These are phyloP conservation scores for Lamellibrachia columna DNA, from an alignment of 2,888 invertebrate species.

Conservation along the genomic window DNA sequence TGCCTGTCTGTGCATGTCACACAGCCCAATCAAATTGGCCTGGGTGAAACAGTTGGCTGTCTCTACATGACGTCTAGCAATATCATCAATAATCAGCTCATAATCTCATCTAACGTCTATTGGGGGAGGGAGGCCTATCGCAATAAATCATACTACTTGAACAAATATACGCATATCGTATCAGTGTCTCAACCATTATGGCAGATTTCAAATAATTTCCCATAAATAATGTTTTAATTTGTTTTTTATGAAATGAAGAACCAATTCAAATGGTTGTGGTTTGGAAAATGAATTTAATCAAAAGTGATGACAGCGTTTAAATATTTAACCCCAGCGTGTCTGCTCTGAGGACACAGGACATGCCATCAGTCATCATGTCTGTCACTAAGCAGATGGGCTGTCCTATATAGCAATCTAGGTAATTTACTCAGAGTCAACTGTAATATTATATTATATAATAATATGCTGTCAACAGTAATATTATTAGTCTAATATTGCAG, in stretches of 20 bases:
- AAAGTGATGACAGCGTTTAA: background rate
- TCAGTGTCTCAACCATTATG: background rate
- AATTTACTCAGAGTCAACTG: background rate
- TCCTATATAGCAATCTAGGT: background rate
- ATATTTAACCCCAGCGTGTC: background rate
- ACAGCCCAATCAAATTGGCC: background rate
- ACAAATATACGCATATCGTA: background rate
- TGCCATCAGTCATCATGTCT: background rate
- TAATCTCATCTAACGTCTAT: background rate
- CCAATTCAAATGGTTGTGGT: background rate
- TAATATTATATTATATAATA: no score
- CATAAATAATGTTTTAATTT: no score
- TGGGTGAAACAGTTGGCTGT: background rate
- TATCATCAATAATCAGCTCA: background rate
- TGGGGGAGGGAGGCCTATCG: background rate
- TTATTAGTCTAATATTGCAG: background rate
- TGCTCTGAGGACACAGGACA: background rate
- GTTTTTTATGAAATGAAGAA: background rate
- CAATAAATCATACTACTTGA: background rate
- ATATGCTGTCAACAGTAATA: slow-evolving; percentile 2
- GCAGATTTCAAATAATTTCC: background rate
- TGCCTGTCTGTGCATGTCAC: background rate
- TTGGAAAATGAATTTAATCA: background rate
- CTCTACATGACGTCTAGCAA: background rate
- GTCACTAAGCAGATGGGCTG: background rate